phyloP scores from a whole-genome alignment of 30 jellyfish, hydroid and myxozoan genomes.

The Hydractinia echinata region DNA sequence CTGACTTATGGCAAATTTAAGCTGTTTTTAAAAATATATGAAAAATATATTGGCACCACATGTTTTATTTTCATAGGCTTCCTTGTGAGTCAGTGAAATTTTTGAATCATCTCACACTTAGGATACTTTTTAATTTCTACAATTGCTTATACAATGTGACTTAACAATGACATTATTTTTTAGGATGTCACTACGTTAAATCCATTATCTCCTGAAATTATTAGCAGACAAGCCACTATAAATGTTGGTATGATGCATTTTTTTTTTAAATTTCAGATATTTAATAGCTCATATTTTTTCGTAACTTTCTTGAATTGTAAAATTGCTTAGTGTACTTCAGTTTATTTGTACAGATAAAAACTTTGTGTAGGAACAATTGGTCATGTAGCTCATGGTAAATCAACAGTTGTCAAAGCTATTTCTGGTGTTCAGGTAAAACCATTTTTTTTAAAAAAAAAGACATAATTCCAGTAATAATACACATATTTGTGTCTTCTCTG shows the following conservation, averaged over 20 bases:
- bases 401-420: slow-evolving; percentile 97
- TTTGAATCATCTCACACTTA: too few relatives aligned
- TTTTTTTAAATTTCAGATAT: not conserved
- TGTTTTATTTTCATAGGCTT: too few relatives aligned
- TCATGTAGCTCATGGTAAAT: slow-evolving; percentile 99
- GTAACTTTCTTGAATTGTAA: not conserved
- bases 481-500: not conserved
- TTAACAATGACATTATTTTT: not conserved
- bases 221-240: slow-evolving; percentile 96
- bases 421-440: slow-evolving; percentile 95
- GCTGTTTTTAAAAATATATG: too few relatives aligned
- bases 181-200: slow-evolving; percentile 83
- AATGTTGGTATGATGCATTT: slow-evolving; percentile 70
- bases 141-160: too few relatives aligned
- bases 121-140: too few relatives aligned
- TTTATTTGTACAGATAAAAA: not conserved
- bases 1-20: too few relatives aligned
- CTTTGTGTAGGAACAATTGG: slow-evolving; percentile 88
- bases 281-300: not conserved
- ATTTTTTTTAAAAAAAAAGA: too few relatives aligned
- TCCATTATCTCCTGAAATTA: slow-evolving; percentile 96
- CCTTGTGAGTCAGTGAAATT: too few relatives aligned
- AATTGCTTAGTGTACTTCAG: not conserved
- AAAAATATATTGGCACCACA: too few relatives aligned
- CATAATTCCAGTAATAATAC: not conserved